Base-by-base conservation (phyloP, 2,113 vertebrate species). In the Myrmecophaga tridactyla region DNA sequence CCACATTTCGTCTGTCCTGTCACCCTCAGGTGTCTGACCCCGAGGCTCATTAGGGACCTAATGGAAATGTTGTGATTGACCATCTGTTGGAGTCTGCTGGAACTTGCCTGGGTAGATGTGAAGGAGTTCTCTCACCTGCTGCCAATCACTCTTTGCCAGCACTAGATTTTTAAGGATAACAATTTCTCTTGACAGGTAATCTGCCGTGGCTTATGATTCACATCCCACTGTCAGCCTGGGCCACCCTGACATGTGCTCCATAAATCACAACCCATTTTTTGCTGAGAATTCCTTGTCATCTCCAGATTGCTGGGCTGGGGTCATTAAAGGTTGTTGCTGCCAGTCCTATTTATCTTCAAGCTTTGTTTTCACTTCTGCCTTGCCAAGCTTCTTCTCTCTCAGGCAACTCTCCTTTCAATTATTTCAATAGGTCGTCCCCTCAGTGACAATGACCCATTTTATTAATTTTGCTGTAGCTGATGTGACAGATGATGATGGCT, bases 341-440 rank as follows among this genome's bases (percentile, higher is more conserved):
- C 76, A 93, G 63, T 67, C 56, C 91, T 94, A 94, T 98, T 97
- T 97, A 94, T 98, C 97, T 97, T 97, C 83, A 65, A 88, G 9
- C 4, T 96, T 94, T 96, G 84, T 96, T 97, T 95, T 97, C 58
- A 4, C 67, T 85, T 82, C 89, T 97, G 78, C 80, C 20, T 89
- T 94, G 84, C 90, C 36, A 62, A 51, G 89, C 89, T 31, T 65
- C 70, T 85, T 53, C 8, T 95, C 91, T 97, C 85, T 75, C 84
- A 94, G 91, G 72, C 91, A 96, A 96, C 89, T 91, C 90, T 53
- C 90, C 90, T 95, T 97, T 88, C 81, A 92, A 94, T 98, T 97
- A 92, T 67, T 92, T 95, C 96, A 95, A 73, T 95, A 97, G 95
- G 87, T 89, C 95, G 89, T 69, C 75, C 80, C 67, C 87, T 96